phyloP scores from a whole-genome alignment of 2,888 invertebrate species.

The Limnephilus auricula region DNA sequence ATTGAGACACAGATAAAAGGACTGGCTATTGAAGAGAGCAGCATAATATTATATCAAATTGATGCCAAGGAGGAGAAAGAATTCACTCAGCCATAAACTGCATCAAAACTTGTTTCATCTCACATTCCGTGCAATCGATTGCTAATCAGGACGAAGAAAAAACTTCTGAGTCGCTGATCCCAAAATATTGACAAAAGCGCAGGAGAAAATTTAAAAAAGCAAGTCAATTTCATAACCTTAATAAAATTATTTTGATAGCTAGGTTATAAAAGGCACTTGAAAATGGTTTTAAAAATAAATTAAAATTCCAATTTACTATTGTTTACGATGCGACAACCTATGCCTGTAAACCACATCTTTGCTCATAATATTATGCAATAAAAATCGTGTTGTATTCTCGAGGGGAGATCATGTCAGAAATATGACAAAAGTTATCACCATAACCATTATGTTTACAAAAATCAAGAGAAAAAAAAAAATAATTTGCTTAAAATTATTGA shows the following conservation, averaged over 20 bases:
- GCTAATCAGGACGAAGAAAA: background rate
- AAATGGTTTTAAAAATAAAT: background rate
- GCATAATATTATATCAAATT: background rate
- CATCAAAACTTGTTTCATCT: background rate
- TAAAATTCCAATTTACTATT: background rate
- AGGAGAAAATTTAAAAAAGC: background rate
- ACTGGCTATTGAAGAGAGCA: background rate
- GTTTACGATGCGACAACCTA: background rate
- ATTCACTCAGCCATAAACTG: background rate
- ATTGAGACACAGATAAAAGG: background rate
- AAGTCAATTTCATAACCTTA: background rate
- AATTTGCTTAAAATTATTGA: no score
- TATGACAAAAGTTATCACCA: background rate
- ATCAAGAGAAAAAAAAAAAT: background rate
- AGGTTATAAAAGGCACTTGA: background rate
- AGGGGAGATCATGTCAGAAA: background rate
- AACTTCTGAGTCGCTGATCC: background rate
- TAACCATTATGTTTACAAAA: background rate
- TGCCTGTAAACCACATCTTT: background rate
- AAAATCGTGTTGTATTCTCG: background rate
- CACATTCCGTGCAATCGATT: background rate
- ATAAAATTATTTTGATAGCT: background rate
- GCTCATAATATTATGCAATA: background rate
- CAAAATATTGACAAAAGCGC: background rate
- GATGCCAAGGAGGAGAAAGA: background rate